Percentiles rank a stretch among this genome's conserved stretches.
These are phyloP conservation scores for Ceratoteleas bidentatus DNA, from an alignment of 1,140 invertebrate genomes.

Conservation along the genomic window DNA sequence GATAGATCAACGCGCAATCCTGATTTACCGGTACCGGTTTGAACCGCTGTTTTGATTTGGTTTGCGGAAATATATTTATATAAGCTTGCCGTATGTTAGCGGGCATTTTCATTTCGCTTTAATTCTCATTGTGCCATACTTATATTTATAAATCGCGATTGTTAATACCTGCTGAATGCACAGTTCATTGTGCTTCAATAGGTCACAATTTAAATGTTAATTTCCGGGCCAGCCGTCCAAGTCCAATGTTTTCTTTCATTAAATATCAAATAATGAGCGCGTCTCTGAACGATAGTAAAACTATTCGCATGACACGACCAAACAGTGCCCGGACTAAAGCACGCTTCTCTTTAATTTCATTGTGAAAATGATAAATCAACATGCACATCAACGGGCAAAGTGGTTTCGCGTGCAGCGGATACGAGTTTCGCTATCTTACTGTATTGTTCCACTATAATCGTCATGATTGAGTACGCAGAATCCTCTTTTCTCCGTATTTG, in stretches of 20 bases:
- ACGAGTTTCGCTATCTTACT: slow-evolving; percentile 53
- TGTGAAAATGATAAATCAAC: slow-evolving; percentile 61
- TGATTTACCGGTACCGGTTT: slow-evolving; percentile 48
- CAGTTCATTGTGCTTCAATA: slow-evolving; percentile 35
- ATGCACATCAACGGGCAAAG: slow-evolving; percentile 37
- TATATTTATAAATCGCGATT: no score
- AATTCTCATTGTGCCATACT: no score
- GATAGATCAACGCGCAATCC: slow-evolving; percentile 33
- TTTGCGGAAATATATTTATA: slow-evolving; percentile 41
- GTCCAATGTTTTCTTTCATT: slow-evolving; percentile 53
- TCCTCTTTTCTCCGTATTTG: slow-evolving; percentile 60
- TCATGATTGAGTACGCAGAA: slow-evolving; percentile 56
- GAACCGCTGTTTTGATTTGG: slow-evolving; percentile 39
- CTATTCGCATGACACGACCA: slow-evolving; percentile 43
- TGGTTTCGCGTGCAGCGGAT: slow-evolving; percentile 53
- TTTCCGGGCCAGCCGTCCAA: slow-evolving; percentile 26
- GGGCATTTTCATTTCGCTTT: slow-evolving; percentile 38
- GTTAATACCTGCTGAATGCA: no score
- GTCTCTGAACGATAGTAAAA: slow-evolving; percentile 36
- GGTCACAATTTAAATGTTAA: slow-evolving; percentile 54
- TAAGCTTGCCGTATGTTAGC: slow-evolving; percentile 41
- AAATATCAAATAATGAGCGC: slow-evolving; percentile 47
- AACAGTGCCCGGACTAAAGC: slow-evolving; percentile 45
- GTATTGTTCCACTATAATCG: slow-evolving; percentile 61
- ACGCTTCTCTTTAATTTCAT: slow-evolving; percentile 51